phyloP scores from a whole-genome alignment of 2,888 invertebrate species.

The Cheilosia grossa region DNA sequence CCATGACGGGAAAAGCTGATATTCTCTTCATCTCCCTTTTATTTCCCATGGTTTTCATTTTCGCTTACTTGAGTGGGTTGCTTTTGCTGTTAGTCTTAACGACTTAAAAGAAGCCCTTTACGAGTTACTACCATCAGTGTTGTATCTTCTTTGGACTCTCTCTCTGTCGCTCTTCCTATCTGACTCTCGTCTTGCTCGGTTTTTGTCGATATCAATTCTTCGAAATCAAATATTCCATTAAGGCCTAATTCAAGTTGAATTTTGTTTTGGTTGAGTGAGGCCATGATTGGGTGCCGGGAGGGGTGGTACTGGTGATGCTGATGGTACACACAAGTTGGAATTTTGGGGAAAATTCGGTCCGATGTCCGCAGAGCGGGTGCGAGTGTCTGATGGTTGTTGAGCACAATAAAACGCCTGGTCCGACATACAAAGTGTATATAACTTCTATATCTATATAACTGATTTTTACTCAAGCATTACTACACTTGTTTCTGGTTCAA shows the following conservation, averaged over 20 bases:
- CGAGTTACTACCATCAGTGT: conserved; percentile 15
- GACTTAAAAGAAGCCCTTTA: conserved; percentile 41
- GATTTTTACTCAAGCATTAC: conserved; percentile 72
- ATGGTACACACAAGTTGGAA: conserved; percentile 2
- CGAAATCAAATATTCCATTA: conserved; percentile 74
- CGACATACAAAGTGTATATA: conserved; percentile 14
- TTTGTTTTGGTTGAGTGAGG: conserved; percentile 70
- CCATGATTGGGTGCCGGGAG: conserved; percentile 19
- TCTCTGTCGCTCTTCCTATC: neutral
- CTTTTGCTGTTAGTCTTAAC: conserved; percentile 36
- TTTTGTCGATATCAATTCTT: conserved; percentile 62
- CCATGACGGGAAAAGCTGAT: conserved; percentile 37
- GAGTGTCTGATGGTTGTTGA: conserved; percentile 46
- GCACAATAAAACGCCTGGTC: conserved; percentile 49
- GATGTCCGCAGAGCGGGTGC: conserved; percentile 30
- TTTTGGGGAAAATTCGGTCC: conserved; percentile 38
- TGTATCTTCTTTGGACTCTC: neutral
- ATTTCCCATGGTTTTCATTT: neutral
- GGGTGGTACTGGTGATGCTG: neutral
- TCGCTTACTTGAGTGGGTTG: conserved; percentile 24
- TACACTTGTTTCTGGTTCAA: conserved; percentile 72
- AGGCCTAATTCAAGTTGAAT: conserved; percentile 70
- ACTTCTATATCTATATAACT: conserved; percentile 40
- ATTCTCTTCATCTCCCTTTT: conserved; percentile 4
- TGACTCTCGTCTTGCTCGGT: conserved; percentile 10